A percentile compares a stretch with the other conserved stretches of the same genome.
Evolutionary conservation across 2,888 invertebrate species (phyloP).

Genomic region (Zygogramma bicolorata): DNA sequence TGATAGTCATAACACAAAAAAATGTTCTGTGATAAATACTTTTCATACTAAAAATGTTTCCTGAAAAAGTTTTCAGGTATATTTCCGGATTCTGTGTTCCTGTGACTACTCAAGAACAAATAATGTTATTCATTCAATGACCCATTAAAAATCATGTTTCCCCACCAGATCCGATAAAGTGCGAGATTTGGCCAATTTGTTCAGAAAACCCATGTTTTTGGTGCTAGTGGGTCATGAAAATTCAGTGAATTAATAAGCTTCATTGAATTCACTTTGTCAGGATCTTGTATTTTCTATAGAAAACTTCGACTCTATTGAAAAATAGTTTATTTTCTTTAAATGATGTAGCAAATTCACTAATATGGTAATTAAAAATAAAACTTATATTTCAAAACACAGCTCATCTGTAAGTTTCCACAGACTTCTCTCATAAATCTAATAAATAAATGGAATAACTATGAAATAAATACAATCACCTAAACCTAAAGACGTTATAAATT

Average conservation of each 20-base stretch:
- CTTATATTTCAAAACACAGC: conserved; percentile 46
- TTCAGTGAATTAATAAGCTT: not conserved
- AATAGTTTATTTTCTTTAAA: conserved; percentile 16
- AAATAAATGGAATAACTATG: conserved; percentile 24
- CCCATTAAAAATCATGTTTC: too few relatives aligned
- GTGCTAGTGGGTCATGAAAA: too few relatives aligned
- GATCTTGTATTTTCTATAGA: not conserved
- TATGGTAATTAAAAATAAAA: conserved; percentile 39
- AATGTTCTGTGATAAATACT: too few relatives aligned
- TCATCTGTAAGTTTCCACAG: conserved; percentile 35
- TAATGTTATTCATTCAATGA: too few relatives aligned
- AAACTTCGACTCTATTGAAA: not conserved
- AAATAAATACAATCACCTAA: conserved; percentile 36
- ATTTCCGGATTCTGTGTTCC: too few relatives aligned
- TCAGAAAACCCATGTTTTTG: too few relatives aligned
- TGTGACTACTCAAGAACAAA: too few relatives aligned
- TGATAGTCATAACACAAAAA: too few relatives aligned
- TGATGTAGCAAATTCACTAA: conserved; percentile 12
- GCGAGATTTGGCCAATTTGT: too few relatives aligned
- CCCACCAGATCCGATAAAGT: too few relatives aligned
- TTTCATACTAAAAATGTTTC: too few relatives aligned
- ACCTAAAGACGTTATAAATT: conserved; percentile 20
- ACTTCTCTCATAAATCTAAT: conserved; percentile 1
- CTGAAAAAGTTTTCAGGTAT: too few relatives aligned
- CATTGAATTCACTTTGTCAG: not conserved